Evolutionary conservation across 23 tunicate species (phyloP).

Genomic region (Styela clava): DNA sequence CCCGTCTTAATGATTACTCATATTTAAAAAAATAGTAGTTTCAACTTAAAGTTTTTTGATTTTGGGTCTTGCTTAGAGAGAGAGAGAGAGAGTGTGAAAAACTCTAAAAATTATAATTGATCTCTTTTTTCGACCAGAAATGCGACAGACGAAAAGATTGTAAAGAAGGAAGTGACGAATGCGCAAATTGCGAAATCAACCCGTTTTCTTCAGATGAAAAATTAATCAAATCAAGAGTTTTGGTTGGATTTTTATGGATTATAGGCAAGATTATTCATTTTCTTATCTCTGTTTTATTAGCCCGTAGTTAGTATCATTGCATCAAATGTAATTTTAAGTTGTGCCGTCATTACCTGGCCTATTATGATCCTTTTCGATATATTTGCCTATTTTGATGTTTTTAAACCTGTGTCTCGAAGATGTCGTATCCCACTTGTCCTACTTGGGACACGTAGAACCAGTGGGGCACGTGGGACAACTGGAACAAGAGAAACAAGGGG

Average conservation of each 20-base stretch:
- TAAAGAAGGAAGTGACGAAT: constrained; percentile 47
- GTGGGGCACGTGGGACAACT: too few species aligned
- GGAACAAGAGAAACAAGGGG: too few species aligned
- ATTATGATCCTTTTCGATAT: not conserved
- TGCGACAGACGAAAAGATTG: constrained; percentile 46
- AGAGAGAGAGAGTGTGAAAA: too few species aligned
- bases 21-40: too few species aligned
- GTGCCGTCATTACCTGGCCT: not conserved
- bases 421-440: too few species aligned
- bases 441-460: too few species aligned
- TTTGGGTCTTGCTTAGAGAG: too few species aligned
- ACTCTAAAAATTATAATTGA: too few species aligned
- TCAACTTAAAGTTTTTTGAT: too few species aligned
- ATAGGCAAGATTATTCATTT: constrained; percentile 24
- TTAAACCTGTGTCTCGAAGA: too few species aligned
- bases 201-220: constrained; percentile 47
- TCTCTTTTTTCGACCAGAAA: constrained; percentile 11
- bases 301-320: not conserved
- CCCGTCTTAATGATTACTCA: too few species aligned
- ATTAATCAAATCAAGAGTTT: constrained; percentile 21
- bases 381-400: not conserved
- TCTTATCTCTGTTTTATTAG: not conserved
- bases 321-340: not conserved
- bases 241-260: constrained; percentile 42
- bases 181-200: constrained; percentile 36